phyloP scores from a whole-genome alignment of 1,140 invertebrate genomes.

The Meloidogyne exigua region DNA sequence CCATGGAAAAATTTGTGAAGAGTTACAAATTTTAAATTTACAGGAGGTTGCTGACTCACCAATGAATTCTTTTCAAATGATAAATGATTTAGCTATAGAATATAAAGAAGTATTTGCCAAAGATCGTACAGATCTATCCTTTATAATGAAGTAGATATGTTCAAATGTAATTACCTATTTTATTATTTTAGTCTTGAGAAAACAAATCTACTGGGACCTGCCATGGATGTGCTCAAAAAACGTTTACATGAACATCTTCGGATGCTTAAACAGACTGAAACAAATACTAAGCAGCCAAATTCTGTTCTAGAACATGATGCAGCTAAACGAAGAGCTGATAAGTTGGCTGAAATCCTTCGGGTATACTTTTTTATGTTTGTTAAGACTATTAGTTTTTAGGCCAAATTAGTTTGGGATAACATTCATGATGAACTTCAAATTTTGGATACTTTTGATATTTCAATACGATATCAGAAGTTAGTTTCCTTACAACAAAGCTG shows the following conservation, averaged over 20 bases:
- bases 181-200: constrained; percentile 39
- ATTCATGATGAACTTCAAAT: constrained; percentile 39
- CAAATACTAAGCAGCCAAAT: constrained; percentile 37
- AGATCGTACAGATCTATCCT: constrained; percentile 30
- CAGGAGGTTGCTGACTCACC: constrained; percentile 23
- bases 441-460: constrained; percentile 36
- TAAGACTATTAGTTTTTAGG: constrained; percentile 36
- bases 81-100: constrained; percentile 23
- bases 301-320: constrained; percentile 49
- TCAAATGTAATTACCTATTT: not conserved
- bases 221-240: constrained; percentile 45
- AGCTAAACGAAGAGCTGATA: constrained; percentile 46
- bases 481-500: constrained; percentile 47
- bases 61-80: constrained; percentile 21
- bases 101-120: constrained; percentile 27
- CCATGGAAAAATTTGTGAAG: constrained; percentile 32
- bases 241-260: constrained; percentile 48
- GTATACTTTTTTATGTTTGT: not conserved
- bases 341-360: constrained; percentile 47
- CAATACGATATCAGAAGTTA: constrained; percentile 45
- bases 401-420: constrained; percentile 42
- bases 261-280: constrained; percentile 50
- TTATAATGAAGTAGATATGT: constrained; percentile 35
- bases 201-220: constrained; percentile 26
- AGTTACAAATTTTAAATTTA: constrained; percentile 29